Evolutionary conservation across 2,797 vertebrate genomes (phyloP).

Genomic region (Liasis olivaceus): DNA sequence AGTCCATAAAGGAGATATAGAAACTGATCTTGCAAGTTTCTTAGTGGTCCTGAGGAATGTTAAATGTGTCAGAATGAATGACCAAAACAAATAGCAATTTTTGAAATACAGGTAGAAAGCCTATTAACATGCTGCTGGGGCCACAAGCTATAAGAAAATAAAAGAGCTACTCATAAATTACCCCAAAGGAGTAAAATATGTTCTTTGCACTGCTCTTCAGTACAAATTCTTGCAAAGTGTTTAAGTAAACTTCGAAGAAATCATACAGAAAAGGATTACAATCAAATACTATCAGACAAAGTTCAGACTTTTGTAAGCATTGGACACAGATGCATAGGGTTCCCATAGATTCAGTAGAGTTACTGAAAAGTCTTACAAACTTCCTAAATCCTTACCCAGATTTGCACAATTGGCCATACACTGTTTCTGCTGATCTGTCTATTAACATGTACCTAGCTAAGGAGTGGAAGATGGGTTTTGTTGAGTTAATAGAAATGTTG

Average conservation of each 20-base stretch:
- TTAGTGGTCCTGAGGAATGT: neutral
- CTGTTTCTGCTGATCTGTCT: neutral
- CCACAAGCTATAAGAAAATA: neutral
- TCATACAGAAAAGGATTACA: neutral
- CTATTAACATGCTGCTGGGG: neutral
- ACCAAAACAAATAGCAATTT: conserved; percentile 15
- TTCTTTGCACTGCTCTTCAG: neutral
- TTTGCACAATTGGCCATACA: neutral
- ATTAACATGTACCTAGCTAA: too few species aligned
- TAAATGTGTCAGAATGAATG: conserved; percentile 15
- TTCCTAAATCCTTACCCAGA: neutral
- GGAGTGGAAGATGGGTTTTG: neutral
- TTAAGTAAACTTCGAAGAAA: neutral
- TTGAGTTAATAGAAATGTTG: neutral
- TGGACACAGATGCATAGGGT: neutral
- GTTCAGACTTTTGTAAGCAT: too few species aligned
- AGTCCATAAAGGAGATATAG: neutral
- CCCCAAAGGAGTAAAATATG: neutral
- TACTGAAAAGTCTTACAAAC: too few species aligned
- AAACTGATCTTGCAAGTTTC: neutral
- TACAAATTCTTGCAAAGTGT: neutral
- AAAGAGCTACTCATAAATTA: neutral
- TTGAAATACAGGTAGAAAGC: neutral
- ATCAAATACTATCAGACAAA: neutral
- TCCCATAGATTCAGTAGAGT: too few species aligned